These are phyloP conservation scores for Sapajus apella DNA, from an alignment of 2,113 vertebrate species.

Conservation along the genomic window DNA sequence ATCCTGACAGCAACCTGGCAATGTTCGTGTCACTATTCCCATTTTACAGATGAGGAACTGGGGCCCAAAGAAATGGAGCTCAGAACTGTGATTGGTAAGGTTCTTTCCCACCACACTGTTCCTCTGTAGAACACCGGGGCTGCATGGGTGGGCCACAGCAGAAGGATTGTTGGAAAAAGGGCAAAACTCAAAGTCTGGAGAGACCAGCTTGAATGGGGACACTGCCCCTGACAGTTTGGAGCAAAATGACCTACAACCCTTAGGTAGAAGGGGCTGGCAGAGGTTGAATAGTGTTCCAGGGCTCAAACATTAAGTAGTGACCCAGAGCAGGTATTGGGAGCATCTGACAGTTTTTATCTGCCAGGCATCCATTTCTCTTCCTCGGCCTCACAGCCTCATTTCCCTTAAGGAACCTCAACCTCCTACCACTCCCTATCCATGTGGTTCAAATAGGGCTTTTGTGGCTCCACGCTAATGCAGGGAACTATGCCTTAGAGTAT, in stretches of 20 bases:
- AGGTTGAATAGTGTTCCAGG: background rate
- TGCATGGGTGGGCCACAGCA: background rate
- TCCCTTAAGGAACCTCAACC: background rate
- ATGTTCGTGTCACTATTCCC: background rate
- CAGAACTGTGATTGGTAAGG: background rate
- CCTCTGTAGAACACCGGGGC: background rate
- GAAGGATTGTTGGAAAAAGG: background rate
- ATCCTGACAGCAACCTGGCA: background rate
- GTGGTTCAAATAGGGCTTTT: background rate
- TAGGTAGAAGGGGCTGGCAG: background rate
- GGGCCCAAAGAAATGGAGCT: background rate
- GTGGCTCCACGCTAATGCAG: background rate
- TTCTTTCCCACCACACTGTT: background rate
- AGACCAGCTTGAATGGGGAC: background rate
- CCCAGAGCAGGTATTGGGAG: background rate
- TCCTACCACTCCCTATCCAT: background rate
- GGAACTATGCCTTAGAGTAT: background rate
- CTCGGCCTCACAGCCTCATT: background rate
- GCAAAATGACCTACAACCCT: background rate
- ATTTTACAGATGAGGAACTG: background rate
- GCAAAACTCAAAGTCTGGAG: background rate
- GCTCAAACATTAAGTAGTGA: background rate
- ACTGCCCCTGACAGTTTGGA: background rate
- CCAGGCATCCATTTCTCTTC: background rate
- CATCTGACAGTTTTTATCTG: background rate